Conservation (phyloP, 2,113 vertebrate species). For the Platysternon megacephalum region DNA sequence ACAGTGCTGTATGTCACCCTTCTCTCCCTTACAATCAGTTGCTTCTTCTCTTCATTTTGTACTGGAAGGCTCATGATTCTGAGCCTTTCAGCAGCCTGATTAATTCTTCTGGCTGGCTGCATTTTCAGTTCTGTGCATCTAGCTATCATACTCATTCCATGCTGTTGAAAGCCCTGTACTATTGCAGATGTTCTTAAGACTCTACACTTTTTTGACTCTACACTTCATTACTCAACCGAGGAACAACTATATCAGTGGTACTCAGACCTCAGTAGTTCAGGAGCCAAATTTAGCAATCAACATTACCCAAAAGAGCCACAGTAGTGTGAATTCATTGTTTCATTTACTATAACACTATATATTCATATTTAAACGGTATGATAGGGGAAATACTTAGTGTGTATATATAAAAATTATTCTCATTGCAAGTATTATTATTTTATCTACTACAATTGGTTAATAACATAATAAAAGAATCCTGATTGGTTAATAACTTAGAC, state of each 20-base stretch:
- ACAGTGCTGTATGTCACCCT: not conserved
- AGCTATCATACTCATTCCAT: not conserved
- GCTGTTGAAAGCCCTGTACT: not conserved
- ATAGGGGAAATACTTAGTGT: not conserved
- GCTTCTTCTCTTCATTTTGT: not conserved
- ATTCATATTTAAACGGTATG: not conserved
- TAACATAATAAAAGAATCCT: not conserved
- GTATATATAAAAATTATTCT: not conserved
- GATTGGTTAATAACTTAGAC: not conserved
- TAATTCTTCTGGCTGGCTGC: not conserved
- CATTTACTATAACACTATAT: not conserved
- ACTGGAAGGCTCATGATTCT: not conserved
- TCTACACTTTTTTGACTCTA: not conserved
- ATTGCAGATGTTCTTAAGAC: not conserved
- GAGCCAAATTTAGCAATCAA: not conserved
- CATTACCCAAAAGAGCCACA: not conserved
- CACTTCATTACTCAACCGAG: not conserved
- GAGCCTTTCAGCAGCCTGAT: not conserved
- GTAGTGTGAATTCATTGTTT: not conserved
- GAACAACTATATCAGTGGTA: not conserved
- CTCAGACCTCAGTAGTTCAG: not conserved
- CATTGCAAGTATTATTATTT: not conserved
- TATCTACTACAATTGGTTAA: not conserved
- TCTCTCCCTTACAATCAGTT: not conserved
- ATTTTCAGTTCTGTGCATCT: not conserved